Evolutionary conservation across 2,797 vertebrate genomes (phyloP).

Genomic region (Kryptopterus vitreolus): DNA sequence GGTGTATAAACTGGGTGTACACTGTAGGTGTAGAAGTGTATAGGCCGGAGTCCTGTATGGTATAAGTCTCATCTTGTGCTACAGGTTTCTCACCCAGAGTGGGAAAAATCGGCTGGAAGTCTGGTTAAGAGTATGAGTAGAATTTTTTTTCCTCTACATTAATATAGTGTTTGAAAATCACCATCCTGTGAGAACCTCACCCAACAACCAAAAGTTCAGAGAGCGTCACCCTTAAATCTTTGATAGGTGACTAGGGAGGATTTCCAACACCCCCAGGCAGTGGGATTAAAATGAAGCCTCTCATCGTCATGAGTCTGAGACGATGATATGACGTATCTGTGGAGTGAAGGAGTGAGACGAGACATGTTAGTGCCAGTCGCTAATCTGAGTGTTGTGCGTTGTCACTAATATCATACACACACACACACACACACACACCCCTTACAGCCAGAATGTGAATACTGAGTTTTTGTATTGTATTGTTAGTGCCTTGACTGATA

Average conservation of each 20-base stretch:
- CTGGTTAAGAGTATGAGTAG: no score
- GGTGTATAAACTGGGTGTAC: background rate
- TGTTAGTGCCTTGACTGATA: background rate
- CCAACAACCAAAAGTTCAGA: slow-evolving; percentile 39
- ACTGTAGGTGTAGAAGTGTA: no score
- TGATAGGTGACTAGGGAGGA: slow-evolving; percentile 59
- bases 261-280: slow-evolving; percentile 60
- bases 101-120: background rate
- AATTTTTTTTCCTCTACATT: background rate
- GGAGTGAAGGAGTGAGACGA: background rate
- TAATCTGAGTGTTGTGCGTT: slow-evolving; percentile 41
- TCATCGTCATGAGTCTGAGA: slow-evolving; percentile 55
- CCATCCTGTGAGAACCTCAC: slow-evolving; percentile 12
- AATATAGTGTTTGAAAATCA: background rate
- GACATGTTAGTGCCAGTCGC: background rate
- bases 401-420: slow-evolving; percentile 33
- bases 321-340: slow-evolving; percentile 58
- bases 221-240: slow-evolving; percentile 55
- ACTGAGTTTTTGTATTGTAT: background rate
- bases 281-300: slow-evolving; percentile 64
- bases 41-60: background rate
- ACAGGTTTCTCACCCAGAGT: background rate
- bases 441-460: background rate
- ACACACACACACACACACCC: background rate
- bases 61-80: background rate